phyloP scores from a whole-genome alignment of 2,113 vertebrate genomes.

The Protobothrops mucrosquamatus region DNA sequence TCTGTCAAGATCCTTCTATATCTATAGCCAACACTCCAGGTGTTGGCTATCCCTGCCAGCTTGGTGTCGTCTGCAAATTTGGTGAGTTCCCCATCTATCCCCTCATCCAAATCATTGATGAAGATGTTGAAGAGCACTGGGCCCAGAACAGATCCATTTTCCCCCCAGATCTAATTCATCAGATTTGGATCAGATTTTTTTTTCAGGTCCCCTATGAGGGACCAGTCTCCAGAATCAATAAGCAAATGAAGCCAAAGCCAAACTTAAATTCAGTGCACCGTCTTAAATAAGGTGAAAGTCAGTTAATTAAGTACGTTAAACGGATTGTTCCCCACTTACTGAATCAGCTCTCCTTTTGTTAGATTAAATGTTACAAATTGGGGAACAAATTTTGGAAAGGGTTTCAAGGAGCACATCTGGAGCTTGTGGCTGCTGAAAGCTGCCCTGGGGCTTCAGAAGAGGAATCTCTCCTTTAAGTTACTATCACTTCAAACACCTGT shows the following conservation, averaged over 20 bases:
- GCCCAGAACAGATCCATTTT: too few relatives aligned
- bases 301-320: not conserved
- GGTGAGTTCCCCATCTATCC: too few relatives aligned
- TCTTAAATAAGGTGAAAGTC: not conserved
- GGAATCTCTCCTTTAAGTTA: not conserved
- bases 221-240: not conserved
- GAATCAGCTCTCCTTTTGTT: not conserved
- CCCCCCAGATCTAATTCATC: too few relatives aligned
- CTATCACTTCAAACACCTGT: not conserved
- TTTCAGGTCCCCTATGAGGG: not conserved
- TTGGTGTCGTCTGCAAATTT: too few relatives aligned
- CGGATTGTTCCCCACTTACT: not conserved
- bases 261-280: not conserved
- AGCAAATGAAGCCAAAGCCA: not conserved
- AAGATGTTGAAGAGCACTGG: too few relatives aligned
- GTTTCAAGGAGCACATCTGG: not conserved
- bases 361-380: not conserved
- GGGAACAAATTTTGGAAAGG: not conserved
- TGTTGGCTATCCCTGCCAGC: too few relatives aligned
- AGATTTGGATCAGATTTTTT: not conserved
- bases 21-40: too few relatives aligned
- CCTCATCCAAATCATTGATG: too few relatives aligned
- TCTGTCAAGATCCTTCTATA: too few relatives aligned
- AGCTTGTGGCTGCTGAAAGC: not conserved
- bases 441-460: not conserved